Evolutionary conservation across 2,888 invertebrate species (phyloP).

Genomic region (Pogonocherus hispidulus): DNA sequence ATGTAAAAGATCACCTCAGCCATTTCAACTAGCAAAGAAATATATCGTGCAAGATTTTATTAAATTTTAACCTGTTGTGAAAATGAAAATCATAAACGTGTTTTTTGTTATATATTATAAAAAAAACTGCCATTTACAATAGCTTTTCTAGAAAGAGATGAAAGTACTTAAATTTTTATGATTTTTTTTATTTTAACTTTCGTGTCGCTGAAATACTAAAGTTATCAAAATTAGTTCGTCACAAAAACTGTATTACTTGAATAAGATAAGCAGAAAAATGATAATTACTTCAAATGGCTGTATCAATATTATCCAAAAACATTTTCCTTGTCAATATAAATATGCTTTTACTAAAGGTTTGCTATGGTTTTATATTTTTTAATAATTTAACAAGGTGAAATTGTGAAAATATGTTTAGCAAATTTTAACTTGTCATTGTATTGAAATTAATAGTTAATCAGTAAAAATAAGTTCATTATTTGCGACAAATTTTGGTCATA

Average conservation of each 20-base stretch:
- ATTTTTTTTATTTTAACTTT: constrained; percentile 8
- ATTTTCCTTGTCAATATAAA: no score
- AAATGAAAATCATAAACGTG: neutral
- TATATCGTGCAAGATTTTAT: neutral
- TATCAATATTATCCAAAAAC: neutral
- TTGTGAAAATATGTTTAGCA: neutral
- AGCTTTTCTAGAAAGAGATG: constrained; percentile 11
- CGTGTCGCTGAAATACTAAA: constrained; percentile 14
- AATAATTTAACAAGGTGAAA: neutral
- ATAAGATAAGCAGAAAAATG: neutral
- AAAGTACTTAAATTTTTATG: constrained; percentile 31
- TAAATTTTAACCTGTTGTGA: constrained; percentile 5
- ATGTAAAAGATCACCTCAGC: constrained; percentile 12
- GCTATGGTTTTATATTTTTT: neutral
- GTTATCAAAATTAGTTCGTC: constrained; percentile 11
- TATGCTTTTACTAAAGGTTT: neutral
- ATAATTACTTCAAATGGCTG: neutral
- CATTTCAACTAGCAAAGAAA: neutral
- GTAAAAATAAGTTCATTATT: no score
- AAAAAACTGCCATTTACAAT: constrained; percentile 30
- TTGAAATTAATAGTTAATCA: neutral
- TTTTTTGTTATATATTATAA: constrained; percentile 19
- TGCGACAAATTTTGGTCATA: no score
- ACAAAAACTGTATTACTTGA: constrained; percentile 11
- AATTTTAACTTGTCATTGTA: neutral